These are phyloP conservation scores for Lagenorhynchus albirostris DNA, from an alignment of 2,113 vertebrate genomes.

Conservation along the genomic window DNA sequence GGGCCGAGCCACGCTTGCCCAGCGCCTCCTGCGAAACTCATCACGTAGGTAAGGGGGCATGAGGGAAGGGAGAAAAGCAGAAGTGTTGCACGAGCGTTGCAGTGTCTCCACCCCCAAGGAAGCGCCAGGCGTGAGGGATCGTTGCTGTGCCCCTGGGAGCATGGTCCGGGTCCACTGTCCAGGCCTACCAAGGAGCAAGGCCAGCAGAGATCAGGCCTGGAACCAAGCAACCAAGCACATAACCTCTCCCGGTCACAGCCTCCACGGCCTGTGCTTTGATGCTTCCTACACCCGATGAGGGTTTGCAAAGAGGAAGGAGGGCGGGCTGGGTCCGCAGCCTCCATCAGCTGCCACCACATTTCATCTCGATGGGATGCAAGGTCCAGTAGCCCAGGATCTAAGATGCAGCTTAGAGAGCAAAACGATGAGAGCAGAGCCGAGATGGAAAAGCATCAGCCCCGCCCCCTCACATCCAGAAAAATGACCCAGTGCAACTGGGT, in stretches of 20 bases:
- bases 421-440: background rate
- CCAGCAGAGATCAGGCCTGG: background rate
- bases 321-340: background rate
- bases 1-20: background rate
- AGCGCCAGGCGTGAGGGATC: background rate
- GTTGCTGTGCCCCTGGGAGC: background rate
- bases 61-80: background rate
- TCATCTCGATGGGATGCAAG: background rate
- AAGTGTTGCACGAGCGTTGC: background rate
- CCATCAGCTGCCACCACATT: background rate
- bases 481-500: fast-evolving
- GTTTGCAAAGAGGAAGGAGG: background rate
- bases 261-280: fast-evolving
- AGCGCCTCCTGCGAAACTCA: background rate
- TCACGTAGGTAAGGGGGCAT: fast-evolving
- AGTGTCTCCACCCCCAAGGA: no score
- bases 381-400: background rate
- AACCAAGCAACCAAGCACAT: background rate
- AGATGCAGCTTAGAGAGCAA: background rate
- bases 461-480: background rate
- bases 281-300: background rate
- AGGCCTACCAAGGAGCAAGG: background rate
- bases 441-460: background rate
- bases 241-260: background rate
- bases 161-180: background rate